phyloP scores from a whole-genome alignment of 2,113 vertebrate species.

The Danionella cerebrum region DNA sequence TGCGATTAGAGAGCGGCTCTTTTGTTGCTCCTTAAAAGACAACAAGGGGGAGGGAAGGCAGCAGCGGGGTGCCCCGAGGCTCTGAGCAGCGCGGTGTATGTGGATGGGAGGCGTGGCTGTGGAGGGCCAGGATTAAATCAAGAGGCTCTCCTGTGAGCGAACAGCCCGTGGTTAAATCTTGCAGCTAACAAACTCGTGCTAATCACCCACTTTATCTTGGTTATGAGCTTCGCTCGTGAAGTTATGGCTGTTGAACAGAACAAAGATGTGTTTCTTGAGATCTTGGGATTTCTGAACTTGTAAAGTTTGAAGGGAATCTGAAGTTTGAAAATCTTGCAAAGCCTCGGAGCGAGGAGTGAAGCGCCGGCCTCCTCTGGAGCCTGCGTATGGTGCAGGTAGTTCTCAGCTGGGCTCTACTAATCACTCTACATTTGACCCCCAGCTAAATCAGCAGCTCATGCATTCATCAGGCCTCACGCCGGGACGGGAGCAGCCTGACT shows the following conservation, averaged over 20 bases:
- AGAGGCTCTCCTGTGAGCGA: constrained; percentile 33
- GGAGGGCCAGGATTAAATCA: constrained; percentile 31
- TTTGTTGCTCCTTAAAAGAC: constrained; percentile 38
- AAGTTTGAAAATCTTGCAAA: too few relatives aligned
- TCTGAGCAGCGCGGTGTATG: constrained; percentile 38
- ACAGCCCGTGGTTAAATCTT: constrained; percentile 40
- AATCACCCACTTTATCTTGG: constrained; percentile 21
- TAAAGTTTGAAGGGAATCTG: too few relatives aligned
- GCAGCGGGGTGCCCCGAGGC: constrained; percentile 26
- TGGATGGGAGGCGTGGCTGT: constrained; percentile 36
- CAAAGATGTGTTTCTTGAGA: too few relatives aligned
- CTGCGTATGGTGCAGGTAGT: constrained; percentile 16
- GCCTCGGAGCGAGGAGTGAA: neutral
- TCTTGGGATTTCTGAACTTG: too few relatives aligned
- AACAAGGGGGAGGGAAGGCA: constrained; percentile 22
- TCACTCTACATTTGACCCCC: constrained; percentile 39
- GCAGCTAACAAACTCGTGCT: constrained; percentile 12
- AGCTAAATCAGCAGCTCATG: constrained; percentile 35
- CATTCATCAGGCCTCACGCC: constrained; percentile 41
- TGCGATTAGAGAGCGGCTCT: constrained; percentile 52
- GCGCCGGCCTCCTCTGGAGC: too few relatives aligned
- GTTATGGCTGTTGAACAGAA: too few relatives aligned
- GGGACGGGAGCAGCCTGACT: constrained; percentile 41
- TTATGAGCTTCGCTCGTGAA: neutral
- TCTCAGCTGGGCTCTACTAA: constrained; percentile 43